Evolutionary conservation across 2,113 vertebrate species (phyloP), one percentile per base, ranked within the genome.

Genomic region (Antigone vipio): DNA sequence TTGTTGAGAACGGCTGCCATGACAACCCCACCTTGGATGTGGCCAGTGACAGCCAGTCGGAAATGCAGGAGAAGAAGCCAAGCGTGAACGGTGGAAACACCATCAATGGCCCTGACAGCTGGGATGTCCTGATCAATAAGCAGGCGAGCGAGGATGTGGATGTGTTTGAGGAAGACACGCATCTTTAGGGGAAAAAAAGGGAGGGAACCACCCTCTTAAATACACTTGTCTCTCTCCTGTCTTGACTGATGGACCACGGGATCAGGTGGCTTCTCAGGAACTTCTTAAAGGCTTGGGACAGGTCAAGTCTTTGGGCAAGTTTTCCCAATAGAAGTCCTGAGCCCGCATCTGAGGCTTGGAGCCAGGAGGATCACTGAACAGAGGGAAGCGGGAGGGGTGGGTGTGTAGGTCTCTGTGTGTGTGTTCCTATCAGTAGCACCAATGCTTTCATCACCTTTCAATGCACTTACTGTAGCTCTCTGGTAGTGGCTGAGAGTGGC

Each of bases 11-110:
- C 3, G 99, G 99, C 97, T 99, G 99, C 98, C 99, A 99, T 82
- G 99, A 99, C 98, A 99, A 99, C 98, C 99, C 99, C 77, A 99
- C 99, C 49, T 96, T 99, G 98, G 99, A 99, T n/a, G 99, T 99
- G 91, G 98, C 99, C 86, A 99, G 98, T 26, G 99, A 99, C 97
- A 97, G 98, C 97, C 99, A 99, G 89, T 98, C 99, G 0, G 99
- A 99, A 97, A 98, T 99, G 98, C 98, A 98, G 93, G 99, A 99
- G 97, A 99, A 99, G 97, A 99, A 99, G 88, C 98, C 98, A 21
- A 99, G 98, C 5, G 95, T 99, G 95, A 99, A 99, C 1, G 99
- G 99, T 22, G 98, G 98, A 8, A 98, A 98, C 20, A 89, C 98
- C 8, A 95, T 98, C 66, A 98, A 98, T 7, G 98, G 98, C 56